These are phyloP conservation scores for Eubasilissa splendida DNA, from an alignment of 2,888 invertebrate genomes.

Conservation along the genomic window DNA sequence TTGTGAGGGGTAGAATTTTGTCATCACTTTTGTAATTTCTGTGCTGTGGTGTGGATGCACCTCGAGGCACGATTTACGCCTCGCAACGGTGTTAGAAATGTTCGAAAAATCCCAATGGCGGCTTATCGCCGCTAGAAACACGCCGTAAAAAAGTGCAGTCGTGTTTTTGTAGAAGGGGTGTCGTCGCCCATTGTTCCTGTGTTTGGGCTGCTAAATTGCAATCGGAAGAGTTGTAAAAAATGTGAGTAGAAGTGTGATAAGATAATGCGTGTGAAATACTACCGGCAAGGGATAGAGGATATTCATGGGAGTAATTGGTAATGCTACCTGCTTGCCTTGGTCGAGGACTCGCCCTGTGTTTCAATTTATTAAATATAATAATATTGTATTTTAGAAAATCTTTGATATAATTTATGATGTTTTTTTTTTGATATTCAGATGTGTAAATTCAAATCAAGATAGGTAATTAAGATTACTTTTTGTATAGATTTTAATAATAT, in stretches of 20 bases:
- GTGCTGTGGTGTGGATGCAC: not conserved
- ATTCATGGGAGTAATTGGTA: too few relatives aligned
- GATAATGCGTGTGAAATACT: constrained; percentile 21
- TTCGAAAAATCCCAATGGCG: constrained; percentile 33
- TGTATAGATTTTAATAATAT: too few relatives aligned
- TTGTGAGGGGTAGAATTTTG: not conserved
- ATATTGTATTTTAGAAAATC: too few relatives aligned
- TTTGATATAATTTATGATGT: too few relatives aligned
- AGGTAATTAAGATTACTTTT: too few relatives aligned
- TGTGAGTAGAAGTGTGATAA: not conserved
- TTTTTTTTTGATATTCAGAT: too few relatives aligned
- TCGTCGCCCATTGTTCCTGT: constrained; percentile 30
- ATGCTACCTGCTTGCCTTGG: too few relatives aligned
- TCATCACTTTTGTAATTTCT: not conserved
- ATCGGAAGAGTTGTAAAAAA: constrained; percentile 22
- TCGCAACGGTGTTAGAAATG: constrained; percentile 17
- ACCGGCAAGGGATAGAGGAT: not conserved
- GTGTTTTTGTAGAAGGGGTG: constrained; percentile 34
- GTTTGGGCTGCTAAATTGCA: constrained; percentile 31
- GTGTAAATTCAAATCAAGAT: too few relatives aligned
- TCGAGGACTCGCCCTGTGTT: too few relatives aligned
- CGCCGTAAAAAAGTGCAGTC: constrained; percentile 42
- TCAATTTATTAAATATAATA: too few relatives aligned
- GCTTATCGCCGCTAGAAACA: constrained; percentile 33
- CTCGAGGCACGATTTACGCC: constrained; percentile 29